phyloP scores from a whole-genome alignment of 2,888 invertebrate genomes.

The Fragum whitleyi region DNA sequence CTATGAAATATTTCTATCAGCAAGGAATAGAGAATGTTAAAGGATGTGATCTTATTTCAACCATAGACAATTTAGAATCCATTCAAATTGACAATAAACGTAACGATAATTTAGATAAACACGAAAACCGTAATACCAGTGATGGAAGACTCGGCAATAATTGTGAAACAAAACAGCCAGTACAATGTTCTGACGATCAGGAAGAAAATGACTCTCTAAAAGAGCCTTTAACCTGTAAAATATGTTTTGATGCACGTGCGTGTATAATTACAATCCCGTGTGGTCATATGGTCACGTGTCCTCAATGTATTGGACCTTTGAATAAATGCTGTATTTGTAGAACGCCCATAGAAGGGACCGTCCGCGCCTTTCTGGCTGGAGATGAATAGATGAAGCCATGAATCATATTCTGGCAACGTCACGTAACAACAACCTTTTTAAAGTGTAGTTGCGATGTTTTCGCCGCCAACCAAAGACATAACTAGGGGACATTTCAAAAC shows the following conservation, averaged over 20 bases:
- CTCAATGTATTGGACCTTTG: slow-evolving; percentile 41
- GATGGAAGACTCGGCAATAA: not conserved
- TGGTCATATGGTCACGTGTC: slow-evolving; percentile 47
- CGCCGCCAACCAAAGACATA: no score
- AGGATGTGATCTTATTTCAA: not conserved
- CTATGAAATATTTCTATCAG: not conserved
- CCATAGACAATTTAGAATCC: slow-evolving; percentile 11
- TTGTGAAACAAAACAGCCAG: not conserved
- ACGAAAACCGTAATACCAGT: not conserved
- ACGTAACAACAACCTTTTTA: no score
- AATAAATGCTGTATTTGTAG: slow-evolving; percentile 38
- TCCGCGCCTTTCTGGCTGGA: slow-evolving; percentile 34
- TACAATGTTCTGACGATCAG: not conserved
- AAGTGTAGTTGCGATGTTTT: no score
- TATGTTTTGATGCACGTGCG: slow-evolving; percentile 44
- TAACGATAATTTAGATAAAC: not conserved
- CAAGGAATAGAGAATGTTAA: not conserved
- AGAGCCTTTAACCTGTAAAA: slow-evolving; percentile 35
- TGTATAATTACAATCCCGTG: slow-evolving; percentile 47
- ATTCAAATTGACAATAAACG: not conserved
- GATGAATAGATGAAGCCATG: not conserved
- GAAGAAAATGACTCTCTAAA: slow-evolving; percentile 29
- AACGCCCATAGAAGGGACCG: slow-evolving; percentile 25
- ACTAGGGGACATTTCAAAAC: no score
- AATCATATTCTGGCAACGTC: not conserved